A percentile compares a stretch with the other conserved stretches of the same genome.
Evolutionary conservation across 2,113 vertebrate genomes (phyloP).

Genomic region (Ursus arctos): DNA sequence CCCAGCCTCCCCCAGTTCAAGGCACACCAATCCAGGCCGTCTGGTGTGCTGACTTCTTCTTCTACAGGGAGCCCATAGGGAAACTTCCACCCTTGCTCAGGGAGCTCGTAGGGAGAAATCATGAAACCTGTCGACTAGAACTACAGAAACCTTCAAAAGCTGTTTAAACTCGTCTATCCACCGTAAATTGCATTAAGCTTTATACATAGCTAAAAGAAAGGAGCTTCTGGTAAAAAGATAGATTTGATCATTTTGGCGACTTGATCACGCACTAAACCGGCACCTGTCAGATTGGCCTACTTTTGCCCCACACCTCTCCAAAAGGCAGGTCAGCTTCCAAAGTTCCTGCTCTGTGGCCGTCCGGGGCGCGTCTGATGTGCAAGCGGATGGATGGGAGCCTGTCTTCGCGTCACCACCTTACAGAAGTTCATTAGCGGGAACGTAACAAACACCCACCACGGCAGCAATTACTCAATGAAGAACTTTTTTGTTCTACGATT

Average conservation of each 20-base stretch:
- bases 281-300: neutral
- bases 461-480: neutral
- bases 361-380: neutral
- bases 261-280: neutral
- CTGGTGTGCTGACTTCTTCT: neutral
- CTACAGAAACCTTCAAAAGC: neutral
- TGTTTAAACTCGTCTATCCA: neutral
- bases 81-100: neutral
- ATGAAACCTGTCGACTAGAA: neutral
- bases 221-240: neutral
- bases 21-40: neutral
- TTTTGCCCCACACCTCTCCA: neutral
- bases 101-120: neutral
- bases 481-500: neutral
- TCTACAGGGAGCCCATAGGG: neutral
- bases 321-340: rapidly evolving
- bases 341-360: neutral
- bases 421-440: neutral
- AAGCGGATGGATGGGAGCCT: neutral
- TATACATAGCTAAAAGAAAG: neutral
- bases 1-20: neutral
- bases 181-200: neutral
- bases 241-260: neutral
- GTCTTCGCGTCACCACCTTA: neutral
- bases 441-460: neutral